Conservation (phyloP, 2,888 invertebrate species). For the Incurvaria masculella region DNA sequence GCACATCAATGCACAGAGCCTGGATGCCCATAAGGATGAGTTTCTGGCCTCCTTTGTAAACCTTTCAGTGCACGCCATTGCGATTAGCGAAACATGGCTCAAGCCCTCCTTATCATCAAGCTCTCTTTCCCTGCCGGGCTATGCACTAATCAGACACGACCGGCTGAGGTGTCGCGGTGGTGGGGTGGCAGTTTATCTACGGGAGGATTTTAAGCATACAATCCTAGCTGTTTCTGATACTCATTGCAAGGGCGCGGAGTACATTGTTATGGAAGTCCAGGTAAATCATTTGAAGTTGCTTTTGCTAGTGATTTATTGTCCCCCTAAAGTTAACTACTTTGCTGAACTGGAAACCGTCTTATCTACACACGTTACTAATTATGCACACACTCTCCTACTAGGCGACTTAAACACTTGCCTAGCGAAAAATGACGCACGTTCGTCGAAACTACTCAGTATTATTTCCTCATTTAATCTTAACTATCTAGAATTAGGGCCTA, state of each 20-base stretch:
- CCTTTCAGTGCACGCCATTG: constrained; percentile 2
- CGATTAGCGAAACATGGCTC: constrained; percentile 9
- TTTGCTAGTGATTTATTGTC: constrained; percentile 8
- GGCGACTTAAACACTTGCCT: not conserved
- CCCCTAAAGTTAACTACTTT: constrained; percentile 9
- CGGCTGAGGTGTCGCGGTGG: constrained; percentile 3
- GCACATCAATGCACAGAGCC: constrained; percentile 8
- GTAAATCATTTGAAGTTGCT: constrained; percentile 7
- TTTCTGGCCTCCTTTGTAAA: constrained; percentile 2
- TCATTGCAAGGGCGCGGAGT: constrained; percentile 1
- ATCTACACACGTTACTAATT: not conserved
- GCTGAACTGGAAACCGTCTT: constrained; percentile 6
- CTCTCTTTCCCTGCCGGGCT: constrained; percentile 3
- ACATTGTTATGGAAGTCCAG: constrained; percentile 6
- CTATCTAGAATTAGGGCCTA: not conserved
- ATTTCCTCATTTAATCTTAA: not conserved
- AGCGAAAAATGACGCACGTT: not conserved
- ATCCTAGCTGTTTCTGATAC: not conserved
- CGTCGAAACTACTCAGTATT: not conserved
- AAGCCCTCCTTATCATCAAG: constrained; percentile 6
- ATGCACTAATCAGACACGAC: constrained; percentile 2
- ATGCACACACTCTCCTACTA: not conserved
- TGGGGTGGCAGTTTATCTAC: constrained; percentile 9
- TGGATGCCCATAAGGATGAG: constrained; percentile 3
- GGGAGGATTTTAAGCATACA: constrained; percentile 3